Evolutionary conservation across 2,797 vertebrate genomes (phyloP).

Genomic region (Hemitrygon akajei): DNA sequence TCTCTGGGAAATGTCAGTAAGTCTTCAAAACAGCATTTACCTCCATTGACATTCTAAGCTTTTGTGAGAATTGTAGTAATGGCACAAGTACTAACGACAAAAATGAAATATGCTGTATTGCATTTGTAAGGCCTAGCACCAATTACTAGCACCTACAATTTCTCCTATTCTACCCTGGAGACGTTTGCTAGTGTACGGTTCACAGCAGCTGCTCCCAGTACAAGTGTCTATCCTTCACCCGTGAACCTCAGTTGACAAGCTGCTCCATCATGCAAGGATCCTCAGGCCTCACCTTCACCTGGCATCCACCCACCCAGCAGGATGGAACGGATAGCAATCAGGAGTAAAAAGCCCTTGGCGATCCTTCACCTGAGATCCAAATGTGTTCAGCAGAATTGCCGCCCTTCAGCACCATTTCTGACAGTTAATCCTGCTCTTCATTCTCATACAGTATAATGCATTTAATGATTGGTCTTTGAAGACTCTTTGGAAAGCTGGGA

Average conservation of each 20-base stretch:
- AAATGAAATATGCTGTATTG: not conserved
- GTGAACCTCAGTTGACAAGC: not conserved
- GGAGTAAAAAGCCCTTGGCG: not conserved
- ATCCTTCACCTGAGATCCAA: not conserved
- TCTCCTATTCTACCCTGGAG: not conserved
- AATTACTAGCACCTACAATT: not conserved
- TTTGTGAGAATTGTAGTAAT: not conserved
- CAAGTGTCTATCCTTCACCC: not conserved
- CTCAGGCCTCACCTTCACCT: not conserved
- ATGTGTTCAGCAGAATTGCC: not conserved
- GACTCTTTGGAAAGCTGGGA: not conserved
- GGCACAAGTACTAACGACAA: not conserved
- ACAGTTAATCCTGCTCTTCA: not conserved
- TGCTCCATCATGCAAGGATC: not conserved
- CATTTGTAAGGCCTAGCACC: not conserved
- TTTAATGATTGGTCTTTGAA: not conserved
- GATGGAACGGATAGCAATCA: not conserved
- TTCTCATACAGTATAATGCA: not conserved
- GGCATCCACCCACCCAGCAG: not conserved
- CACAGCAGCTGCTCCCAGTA: not conserved
- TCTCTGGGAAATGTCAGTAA: conserved; percentile 49
- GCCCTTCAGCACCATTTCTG: not conserved
- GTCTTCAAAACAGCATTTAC: not conserved
- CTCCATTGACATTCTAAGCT: not conserved
- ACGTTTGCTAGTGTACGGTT: not conserved